Evolutionary conservation across 2,113 vertebrate genomes (phyloP).

Genomic region (Pelobates fuscus): DNA sequence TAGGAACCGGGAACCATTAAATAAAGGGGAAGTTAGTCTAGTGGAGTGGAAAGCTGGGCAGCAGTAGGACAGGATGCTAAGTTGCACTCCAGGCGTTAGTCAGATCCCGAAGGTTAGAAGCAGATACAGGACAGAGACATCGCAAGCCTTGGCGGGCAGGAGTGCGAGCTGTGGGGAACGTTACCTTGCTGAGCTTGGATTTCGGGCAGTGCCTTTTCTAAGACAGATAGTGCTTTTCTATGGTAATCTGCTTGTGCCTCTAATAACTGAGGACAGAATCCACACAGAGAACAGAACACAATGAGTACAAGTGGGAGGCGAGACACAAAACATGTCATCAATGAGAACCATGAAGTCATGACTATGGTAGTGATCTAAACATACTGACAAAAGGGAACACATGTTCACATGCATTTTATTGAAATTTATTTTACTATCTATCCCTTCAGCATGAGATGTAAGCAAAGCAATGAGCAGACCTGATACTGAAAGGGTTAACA

Average conservation of each 20-base stretch:
- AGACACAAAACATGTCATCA: constrained; percentile 23
- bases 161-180: constrained; percentile 45
- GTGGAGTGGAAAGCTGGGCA: background rate
- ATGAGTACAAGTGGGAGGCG: constrained; percentile 67
- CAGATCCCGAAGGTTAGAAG: background rate
- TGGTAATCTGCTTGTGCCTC: constrained; percentile 99
- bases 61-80: background rate
- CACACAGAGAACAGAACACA: constrained; percentile 73
- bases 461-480: too few relatives aligned
- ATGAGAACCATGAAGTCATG: background rate
- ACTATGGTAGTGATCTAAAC: background rate
- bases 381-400: constrained; percentile 41
- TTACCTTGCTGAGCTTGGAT: constrained; percentile 98
- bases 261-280: constrained; percentile 92
- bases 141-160: constrained; percentile 23
- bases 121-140: constrained; percentile 10
- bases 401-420: too few relatives aligned
- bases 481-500: too few relatives aligned
- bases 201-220: constrained; percentile 93
- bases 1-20: too few relatives aligned
- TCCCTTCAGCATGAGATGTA: too few relatives aligned
- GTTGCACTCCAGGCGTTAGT: background rate
- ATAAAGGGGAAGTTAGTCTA: background rate
- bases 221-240: constrained; percentile 94
- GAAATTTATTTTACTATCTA: too few relatives aligned